Percentiles rank a stretch among this genome's conserved stretches.
These are phyloP conservation scores for Drepana arcuata DNA, from an alignment of 1,140 invertebrate species.

Conservation along the genomic window DNA sequence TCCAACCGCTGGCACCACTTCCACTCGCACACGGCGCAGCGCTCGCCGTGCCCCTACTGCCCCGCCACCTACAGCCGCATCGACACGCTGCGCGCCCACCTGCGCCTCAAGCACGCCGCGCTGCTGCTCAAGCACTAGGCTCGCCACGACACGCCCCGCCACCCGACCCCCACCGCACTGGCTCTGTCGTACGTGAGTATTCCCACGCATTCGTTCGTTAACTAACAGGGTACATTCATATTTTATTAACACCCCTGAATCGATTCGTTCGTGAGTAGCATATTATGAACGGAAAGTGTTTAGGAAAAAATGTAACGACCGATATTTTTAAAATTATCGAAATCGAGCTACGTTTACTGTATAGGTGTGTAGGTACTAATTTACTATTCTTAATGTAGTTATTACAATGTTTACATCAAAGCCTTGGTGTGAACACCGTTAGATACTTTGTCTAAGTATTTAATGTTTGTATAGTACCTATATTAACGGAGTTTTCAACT, in stretches of 20 bases:
- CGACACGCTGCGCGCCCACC: conserved; percentile 84
- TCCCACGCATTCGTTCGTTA: conserved; percentile 57
- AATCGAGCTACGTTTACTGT: too few species aligned
- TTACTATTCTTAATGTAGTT: too few species aligned
- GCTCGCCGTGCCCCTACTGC: conserved; percentile 87
- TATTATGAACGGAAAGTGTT: too few species aligned
- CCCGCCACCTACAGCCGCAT: conserved; percentile 88
- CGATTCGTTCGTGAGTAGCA: too few species aligned
- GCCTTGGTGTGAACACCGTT: too few species aligned
- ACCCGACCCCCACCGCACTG: conserved; percentile 32
- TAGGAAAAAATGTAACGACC: too few species aligned
- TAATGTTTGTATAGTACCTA: not conserved
- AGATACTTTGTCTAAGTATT: not conserved
- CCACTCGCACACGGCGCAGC: conserved; percentile 84
- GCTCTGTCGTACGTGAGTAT: not conserved
- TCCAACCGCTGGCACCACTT: conserved; percentile 90
- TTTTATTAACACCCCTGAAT: too few species aligned
- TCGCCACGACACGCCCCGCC: conserved; percentile 10
- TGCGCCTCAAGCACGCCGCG: conserved; percentile 81
- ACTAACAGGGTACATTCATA: conserved; percentile 61
- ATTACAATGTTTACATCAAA: too few species aligned
- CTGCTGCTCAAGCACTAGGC: conserved; percentile 68
- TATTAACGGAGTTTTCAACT: too few species aligned
- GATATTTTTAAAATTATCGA: too few species aligned
- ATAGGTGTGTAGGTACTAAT: too few species aligned